A percentile compares a stretch with the other conserved stretches of the same genome.
These are phyloP conservation scores for Lepidotrigona ventralis DNA, from an alignment of 1,140 invertebrate genomes.

Conservation along the genomic window DNA sequence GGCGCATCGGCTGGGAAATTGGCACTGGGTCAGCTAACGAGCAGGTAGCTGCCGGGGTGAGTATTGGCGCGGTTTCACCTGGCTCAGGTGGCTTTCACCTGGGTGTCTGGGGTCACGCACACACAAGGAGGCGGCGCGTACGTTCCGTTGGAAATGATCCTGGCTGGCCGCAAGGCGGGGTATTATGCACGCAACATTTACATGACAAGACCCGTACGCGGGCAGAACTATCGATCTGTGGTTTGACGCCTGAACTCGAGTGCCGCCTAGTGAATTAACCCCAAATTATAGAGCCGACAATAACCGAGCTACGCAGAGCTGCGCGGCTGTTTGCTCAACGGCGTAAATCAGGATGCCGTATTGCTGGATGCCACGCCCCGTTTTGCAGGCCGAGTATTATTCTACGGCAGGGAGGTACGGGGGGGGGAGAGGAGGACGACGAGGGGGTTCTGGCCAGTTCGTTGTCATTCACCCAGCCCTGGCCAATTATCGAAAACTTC, in stretches of 20 bases:
- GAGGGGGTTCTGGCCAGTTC: background rate
- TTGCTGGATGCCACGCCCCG: conserved; percentile 66
- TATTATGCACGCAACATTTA: conserved; percentile 74
- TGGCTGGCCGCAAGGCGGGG: conserved; percentile 59
- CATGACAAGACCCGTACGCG: conserved; percentile 74
- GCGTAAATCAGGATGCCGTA: conserved; percentile 74
- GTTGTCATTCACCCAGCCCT: background rate
- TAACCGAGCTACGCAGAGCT: conserved; percentile 66
- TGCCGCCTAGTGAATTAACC: conserved; percentile 78
- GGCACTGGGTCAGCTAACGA: background rate
- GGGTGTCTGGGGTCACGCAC: conserved; percentile 16
- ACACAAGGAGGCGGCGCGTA: conserved; percentile 22
- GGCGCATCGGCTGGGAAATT: background rate
- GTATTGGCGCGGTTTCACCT: conserved; percentile 40
- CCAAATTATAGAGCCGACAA: conserved; percentile 79
- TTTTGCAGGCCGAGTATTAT: conserved; percentile 39
- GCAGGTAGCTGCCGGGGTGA: conserved; percentile 8
- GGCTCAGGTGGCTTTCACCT: conserved; percentile 26
- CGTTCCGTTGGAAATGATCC: conserved; percentile 56
- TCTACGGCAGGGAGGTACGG: background rate
- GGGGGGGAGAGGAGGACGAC: too few relatives aligned
- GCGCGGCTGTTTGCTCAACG: conserved; percentile 68
- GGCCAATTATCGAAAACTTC: conserved; percentile 18
- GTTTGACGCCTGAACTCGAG: conserved; percentile 77
- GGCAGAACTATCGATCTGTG: conserved; percentile 77